Evolutionary conservation across 2,113 vertebrate genomes (phyloP).

Genomic region (Phylloscopus trochilus): DNA sequence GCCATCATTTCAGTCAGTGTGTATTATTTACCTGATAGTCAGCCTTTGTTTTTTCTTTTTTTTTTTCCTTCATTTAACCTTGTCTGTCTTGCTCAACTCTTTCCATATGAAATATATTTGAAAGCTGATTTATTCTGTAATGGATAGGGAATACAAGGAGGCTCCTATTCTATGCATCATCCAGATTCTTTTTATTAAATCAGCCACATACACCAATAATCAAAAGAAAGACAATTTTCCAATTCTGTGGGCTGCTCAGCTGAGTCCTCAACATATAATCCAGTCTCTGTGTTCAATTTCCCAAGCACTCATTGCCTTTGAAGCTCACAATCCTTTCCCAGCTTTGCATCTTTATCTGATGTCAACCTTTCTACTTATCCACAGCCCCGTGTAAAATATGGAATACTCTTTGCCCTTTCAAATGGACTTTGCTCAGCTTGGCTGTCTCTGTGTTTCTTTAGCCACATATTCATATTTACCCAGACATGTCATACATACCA

Average conservation of each 20-base stretch:
- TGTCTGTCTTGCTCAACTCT: neutral
- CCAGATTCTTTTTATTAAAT: conserved; percentile 29
- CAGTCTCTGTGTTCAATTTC: neutral
- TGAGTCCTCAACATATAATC: neutral
- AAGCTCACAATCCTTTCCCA: neutral
- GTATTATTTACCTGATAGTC: conserved; percentile 3
- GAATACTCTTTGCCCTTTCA: neutral
- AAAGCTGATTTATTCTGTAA: conserved; percentile 25
- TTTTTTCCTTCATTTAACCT: neutral
- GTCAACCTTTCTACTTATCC: neutral
- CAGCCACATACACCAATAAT: conserved; percentile 11
- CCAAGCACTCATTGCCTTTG: neutral
- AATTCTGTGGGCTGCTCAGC: neutral
- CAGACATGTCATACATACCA: neutral
- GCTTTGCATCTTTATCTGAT: neutral
- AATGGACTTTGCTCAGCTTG: neutral
- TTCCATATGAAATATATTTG: neutral
- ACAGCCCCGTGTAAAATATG: neutral
- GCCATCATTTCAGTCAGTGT: neutral
- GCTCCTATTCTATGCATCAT: neutral
- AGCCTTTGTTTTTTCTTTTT: neutral
- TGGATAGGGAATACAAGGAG: neutral
- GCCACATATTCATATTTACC: neutral
- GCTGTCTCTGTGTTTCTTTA: neutral
- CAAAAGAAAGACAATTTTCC: conserved; percentile 14